These are phyloP conservation scores for Abrostola tripartita DNA, from an alignment of 2,888 invertebrate species.

Conservation along the genomic window DNA sequence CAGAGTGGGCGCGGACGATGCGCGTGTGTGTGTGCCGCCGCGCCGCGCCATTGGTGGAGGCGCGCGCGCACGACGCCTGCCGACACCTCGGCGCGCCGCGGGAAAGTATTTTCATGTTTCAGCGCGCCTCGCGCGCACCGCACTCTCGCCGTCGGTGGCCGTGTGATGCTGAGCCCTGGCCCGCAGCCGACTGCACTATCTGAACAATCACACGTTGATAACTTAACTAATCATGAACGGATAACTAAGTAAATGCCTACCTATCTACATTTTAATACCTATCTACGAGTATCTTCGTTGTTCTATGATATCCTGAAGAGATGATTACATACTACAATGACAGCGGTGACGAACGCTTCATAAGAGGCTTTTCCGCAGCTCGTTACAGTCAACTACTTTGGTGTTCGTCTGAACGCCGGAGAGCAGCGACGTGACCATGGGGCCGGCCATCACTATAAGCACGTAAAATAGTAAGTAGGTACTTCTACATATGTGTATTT, in stretches of 20 bases:
- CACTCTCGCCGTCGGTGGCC: constrained; percentile 12
- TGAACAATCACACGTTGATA: constrained; percentile 54
- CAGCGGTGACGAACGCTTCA: not conserved
- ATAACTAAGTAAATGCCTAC: constrained; percentile 50
- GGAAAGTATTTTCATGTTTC: constrained; percentile 49
- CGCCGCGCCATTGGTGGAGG: constrained; percentile 42
- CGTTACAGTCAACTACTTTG: no score
- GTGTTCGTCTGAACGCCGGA: no score
- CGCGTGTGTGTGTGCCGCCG: constrained; percentile 48
- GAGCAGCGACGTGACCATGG: no score
- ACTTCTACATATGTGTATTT: not conserved
- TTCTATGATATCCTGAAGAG: constrained; percentile 37
- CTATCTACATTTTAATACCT: constrained; percentile 43
- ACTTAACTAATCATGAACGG: constrained; percentile 55
- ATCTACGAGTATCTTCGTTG: constrained; percentile 30
- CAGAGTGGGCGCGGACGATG: constrained; percentile 52
- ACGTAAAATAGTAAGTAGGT: not conserved
- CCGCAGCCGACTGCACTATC: constrained; percentile 52
- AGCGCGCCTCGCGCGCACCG: constrained; percentile 24
- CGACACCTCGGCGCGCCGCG: constrained; percentile 15
- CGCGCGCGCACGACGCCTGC: constrained; percentile 21
- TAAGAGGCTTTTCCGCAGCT: not conserved
- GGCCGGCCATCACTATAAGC: no score
- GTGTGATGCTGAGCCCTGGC: constrained; percentile 40
- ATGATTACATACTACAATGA: constrained; percentile 19